phyloP scores from a whole-genome alignment of 1,140 invertebrate genomes.

The Heliothis subflexa region DNA sequence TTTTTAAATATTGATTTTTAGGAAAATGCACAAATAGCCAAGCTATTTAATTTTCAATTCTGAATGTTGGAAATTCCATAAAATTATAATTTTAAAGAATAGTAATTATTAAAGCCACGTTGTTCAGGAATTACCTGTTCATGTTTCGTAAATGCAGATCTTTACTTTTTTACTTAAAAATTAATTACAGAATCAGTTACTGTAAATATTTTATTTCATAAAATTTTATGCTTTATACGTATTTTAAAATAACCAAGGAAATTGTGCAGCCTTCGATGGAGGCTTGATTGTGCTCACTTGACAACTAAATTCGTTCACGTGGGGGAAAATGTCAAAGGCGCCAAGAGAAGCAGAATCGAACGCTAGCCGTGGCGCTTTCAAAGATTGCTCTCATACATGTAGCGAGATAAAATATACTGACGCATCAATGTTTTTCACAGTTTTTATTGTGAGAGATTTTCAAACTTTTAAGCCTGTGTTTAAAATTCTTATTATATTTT shows the following conservation, averaged over 20 bases:
- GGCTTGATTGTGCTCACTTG: slow-evolving; percentile 47
- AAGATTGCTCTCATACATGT: background rate
- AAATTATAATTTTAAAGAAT: no score
- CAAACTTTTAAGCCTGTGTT: background rate
- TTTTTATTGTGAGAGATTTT: background rate
- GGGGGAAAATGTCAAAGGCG: slow-evolving; percentile 41
- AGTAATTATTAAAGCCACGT: no score
- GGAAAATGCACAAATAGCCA: no score
- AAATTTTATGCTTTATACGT: background rate
- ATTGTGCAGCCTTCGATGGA: slow-evolving; percentile 19
- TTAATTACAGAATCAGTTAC: no score
- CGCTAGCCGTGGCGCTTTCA: slow-evolving; percentile 34
- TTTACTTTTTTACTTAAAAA: no score
- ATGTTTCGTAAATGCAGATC: no score
- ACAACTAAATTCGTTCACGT: slow-evolving; percentile 48
- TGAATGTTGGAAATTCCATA: no score
- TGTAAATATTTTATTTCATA: no score
- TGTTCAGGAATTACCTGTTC: no score
- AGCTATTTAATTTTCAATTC: no score
- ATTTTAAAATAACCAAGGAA: slow-evolving; percentile 3
- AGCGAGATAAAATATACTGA: slow-evolving; percentile 24
- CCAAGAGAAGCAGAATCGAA: slow-evolving; percentile 24
- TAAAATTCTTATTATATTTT: background rate
- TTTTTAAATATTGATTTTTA: no score
- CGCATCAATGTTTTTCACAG: background rate